Conservation (phyloP, 2,113 vertebrate genomes). For the Eubucco bourcierii region DNA sequence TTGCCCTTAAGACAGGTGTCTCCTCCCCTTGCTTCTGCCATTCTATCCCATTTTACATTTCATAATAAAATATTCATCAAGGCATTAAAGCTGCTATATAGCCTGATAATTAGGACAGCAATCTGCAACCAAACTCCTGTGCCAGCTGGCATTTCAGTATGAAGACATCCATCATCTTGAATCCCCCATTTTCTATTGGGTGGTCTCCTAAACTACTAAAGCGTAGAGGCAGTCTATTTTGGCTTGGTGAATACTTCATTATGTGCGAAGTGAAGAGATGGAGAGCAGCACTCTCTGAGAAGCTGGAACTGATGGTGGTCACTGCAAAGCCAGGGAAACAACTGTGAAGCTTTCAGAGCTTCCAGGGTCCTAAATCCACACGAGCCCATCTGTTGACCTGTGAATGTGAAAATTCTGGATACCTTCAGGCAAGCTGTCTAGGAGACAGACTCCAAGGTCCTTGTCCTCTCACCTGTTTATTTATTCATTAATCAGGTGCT, state of each 20-base stretch:
- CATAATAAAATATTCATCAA: conserved; percentile 52
- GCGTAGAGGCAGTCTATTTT: neutral
- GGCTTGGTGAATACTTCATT: conserved; percentile 48
- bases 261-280: neutral
- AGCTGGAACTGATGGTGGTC: neutral
- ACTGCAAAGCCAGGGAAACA: neutral
- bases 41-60: conserved; percentile 8
- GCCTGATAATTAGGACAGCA: conserved; percentile 22
- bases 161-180: neutral
- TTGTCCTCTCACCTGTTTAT: conserved; percentile 30
- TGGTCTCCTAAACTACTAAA: neutral
- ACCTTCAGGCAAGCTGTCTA: conserved; percentile 10
- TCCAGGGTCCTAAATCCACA: neutral
- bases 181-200: neutral
- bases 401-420: conserved; percentile 41
- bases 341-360: neutral
- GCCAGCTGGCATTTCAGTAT: conserved; percentile 12
- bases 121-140: neutral
- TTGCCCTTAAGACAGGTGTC: neutral
- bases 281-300: neutral
- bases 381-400: conserved; percentile 5
- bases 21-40: neutral
- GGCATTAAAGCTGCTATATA: conserved; percentile 12
- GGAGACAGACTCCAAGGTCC: neutral
- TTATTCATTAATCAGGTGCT: conserved; percentile 38